Base-by-base conservation (phyloP, 2,113 vertebrate genomes). In the Mus musculus region DNA sequence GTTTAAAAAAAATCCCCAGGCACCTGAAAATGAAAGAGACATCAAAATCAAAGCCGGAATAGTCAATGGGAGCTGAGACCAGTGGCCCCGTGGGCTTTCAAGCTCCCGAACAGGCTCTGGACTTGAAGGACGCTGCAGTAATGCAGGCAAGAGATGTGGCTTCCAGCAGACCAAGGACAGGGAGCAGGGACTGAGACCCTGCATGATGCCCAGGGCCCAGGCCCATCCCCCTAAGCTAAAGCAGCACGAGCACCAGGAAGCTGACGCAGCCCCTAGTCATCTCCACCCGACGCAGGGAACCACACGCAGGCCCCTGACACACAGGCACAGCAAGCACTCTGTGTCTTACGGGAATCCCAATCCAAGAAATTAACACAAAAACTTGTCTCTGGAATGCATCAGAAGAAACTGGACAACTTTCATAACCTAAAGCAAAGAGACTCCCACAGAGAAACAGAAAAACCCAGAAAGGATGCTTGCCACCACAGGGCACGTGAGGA, bases 21-120 rank as follows among this genome's bases (percentile, higher is more conserved):
- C 39, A 91, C 65, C 54, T 88, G 56, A 95, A 46, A 96, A 96
- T 96, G 73, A 96, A 97, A 97, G 92, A 89, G 71, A 94, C 63
- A 93, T 94, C 88, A 95, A 88, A 89, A 96, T 96, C 82, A 94
- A 97, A 96, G 96, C 76, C 39, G 39, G 65, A 81, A 78, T 76
- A 93, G 71, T 67, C 85, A 96, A 56, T 82, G 92, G 87, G 59
- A 92, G 36, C 54, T 81, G 76, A 95, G 86, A 92, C 36, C 65
- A 49, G 46, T 63, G 81, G 89, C 16, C 92, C 87, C 16, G 24
- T 2, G 71, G 81, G 76, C 76, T 86, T 95, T 90, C 89, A 69
- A 82, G 89, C 61, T 91, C 86, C 86, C 46, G 36, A 5, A n/a
- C 30, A 76, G 71, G 59, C 81, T 54, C 36, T 72, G 42, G 36